phyloP scores from a whole-genome alignment of 2,888 invertebrate species.

The Ephialtes manifestator region DNA sequence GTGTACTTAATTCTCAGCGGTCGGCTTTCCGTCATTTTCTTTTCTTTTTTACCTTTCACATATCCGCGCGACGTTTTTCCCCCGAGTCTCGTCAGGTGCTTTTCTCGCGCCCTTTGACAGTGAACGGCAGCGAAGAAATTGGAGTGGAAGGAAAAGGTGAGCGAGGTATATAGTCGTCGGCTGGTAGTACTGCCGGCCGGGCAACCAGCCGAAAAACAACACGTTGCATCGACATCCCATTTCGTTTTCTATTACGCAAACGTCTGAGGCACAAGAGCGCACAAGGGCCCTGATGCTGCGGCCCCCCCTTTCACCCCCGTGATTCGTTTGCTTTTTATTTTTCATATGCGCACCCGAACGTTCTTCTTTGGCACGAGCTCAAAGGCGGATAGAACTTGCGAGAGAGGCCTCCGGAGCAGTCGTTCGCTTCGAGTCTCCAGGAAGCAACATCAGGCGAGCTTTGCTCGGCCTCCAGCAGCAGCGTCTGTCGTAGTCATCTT shows the following conservation, averaged over 20 bases:
- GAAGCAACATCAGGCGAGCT: constrained; percentile 38
- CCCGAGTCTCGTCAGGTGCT: constrained; percentile 60
- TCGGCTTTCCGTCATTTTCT: constrained; percentile 22
- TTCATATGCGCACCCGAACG: constrained; percentile 72
- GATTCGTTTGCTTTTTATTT: constrained; percentile 74
- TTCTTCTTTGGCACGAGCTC: constrained; percentile 74
- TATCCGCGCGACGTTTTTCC: constrained; percentile 4
- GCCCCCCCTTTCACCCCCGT: constrained; percentile 27
- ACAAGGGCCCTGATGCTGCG: constrained; percentile 19
- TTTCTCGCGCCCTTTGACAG: constrained; percentile 58
- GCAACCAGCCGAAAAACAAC: constrained; percentile 69
- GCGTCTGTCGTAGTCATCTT: neutral
- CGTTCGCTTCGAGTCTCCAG: constrained; percentile 44
- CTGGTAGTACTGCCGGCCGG: constrained; percentile 45
- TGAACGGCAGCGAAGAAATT: constrained; percentile 52
- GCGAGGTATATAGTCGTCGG: constrained; percentile 9
- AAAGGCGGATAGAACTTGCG: constrained; percentile 69
- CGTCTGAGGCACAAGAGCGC: constrained; percentile 78
- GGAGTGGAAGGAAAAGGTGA: constrained; percentile 58
- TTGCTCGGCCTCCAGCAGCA: constrained; percentile 47
- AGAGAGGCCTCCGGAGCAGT: constrained; percentile 44
- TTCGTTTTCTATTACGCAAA: constrained; percentile 83
- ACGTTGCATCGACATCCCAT: constrained; percentile 78
- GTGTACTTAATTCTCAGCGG: constrained; percentile 29
- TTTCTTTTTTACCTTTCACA: constrained; percentile 27